Base-by-base conservation (phyloP, 2,888 invertebrate species). In the Nymphalis c-album region DNA sequence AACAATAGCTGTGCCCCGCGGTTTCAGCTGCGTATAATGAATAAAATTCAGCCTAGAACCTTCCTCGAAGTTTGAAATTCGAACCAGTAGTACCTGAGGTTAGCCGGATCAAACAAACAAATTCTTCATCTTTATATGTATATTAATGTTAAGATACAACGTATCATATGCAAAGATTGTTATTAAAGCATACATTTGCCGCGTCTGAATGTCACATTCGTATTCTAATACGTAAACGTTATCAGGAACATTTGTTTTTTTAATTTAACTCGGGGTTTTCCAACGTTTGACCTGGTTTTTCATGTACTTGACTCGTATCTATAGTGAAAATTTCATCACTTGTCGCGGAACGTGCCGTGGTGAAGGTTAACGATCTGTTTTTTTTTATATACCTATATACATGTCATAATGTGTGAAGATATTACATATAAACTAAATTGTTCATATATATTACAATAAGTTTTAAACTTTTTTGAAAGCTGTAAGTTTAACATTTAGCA, bases 221-320 rank as follows among this genome's bases (percentile, higher is more conserved):
- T 17, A 17, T 55, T 7, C 53, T 8, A 55, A n/a, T 31, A 31
- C 7, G 18, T 51, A 40, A 51, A 53, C 61, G 40, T 66, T 64
- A 72, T 70, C 70, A 47, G 50, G 20, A 17, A 57, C 51, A 63
- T 65, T 69, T 70, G 50, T 40, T 55, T 50, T 51, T 18, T 40
- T 67, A 58, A 61, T 60, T 66, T 50, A 51, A 62, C 50, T 70
- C 74, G 80, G 86, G 87, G 77, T 82, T 86, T 87, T 83, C 85
- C 87, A 70, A 59, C 73, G 68, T 63, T 70, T 78, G 83, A 77
- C 81, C 82, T 76, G 80, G 77, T 83, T 85, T 80, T 78, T 76
- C 77, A 76, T 76, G 79, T 76, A 76, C 76, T 59, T 68, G 61
- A 35, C 18, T 57, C 63, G 60, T 63, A 58, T 63, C 67, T 67